A percentile compares a stretch with the other conserved stretches of the same genome.
Conservation (phyloP, 2,113 vertebrate genomes). For the Spheniscus mendiculus region DNA sequence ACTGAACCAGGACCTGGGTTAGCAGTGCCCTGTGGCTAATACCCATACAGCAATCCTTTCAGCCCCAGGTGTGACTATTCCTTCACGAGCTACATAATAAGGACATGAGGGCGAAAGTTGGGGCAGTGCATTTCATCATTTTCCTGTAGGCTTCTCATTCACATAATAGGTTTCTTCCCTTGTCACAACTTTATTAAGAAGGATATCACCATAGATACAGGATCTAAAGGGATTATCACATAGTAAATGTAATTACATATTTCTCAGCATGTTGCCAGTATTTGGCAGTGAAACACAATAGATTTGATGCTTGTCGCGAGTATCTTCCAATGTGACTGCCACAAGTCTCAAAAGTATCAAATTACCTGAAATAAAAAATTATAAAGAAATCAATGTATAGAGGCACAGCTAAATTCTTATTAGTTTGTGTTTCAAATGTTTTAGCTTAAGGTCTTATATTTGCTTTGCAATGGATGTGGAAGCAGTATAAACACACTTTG, state of each 20-base stretch:
- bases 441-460: not conserved
- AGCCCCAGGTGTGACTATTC: not conserved
- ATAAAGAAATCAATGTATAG: not conserved
- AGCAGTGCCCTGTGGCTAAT: not conserved
- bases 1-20: not conserved
- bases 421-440: not conserved
- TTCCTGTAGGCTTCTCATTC: not conserved
- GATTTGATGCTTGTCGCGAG: not conserved
- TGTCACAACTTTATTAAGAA: not conserved
- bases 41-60: not conserved
- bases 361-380: not conserved
- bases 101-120: not conserved
- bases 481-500: not conserved
- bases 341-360: not conserved
- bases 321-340: not conserved
- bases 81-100: not conserved
- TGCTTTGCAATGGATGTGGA: not conserved
- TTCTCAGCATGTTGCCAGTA: not conserved
- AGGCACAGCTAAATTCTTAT: not conserved
- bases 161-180: not conserved
- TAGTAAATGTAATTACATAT: slow-evolving; percentile 23
- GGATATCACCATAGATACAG: not conserved
- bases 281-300: not conserved
- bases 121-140: not conserved
- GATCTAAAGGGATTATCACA: slow-evolving; percentile 13